Base-by-base conservation (phyloP, 2,888 invertebrate genomes). In the Thera obeliscata region DNA sequence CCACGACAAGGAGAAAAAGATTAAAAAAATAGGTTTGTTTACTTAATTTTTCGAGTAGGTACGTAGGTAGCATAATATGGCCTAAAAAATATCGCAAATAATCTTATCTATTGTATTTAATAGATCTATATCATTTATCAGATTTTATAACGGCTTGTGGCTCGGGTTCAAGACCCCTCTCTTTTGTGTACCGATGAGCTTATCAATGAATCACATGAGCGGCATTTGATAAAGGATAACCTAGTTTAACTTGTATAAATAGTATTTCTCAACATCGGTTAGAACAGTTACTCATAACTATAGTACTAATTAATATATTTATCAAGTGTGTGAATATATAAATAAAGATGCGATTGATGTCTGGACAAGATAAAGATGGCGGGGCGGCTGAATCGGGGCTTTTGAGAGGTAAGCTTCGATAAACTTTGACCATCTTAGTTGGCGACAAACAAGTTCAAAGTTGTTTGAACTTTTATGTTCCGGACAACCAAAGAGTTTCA, bases 201-300 rank as follows among this genome's bases (percentile, higher is more conserved):
- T 91, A 92, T 92, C 92, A 89, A 87, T 87, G 91, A 89, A 87
- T 91, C 87, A 89, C 88, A 87, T 87, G 87, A 77, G 68, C 78
- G 71, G 74, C 71, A 75, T 75, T 74, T 77, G 92, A 91, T 91
- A 89, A 80, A 84, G 87, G 86, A 89, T 93, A 92, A 92, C 93
- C 93, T 91, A 93, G 82, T 88, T 83, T 87, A 79, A 79, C 72
- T 79, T 78, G 83, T 91, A 90, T 93, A 92, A 84, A 92, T 91
- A 87, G 78, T 79, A 84, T 83, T 86, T 84, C 77, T 72, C 79
- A 82, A 84, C 78, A 78, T 70, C 69, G 66, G 68, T 62, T 73
- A 71, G 75, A 73, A 78, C 85, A 89, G 84, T 86, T 81, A 76
- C 60, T 57, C 64, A 59, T 68, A 3, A 61, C 54, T 68, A 64